Conservation (phyloP, 2,888 invertebrate species). For the Clostera curtula region DNA sequence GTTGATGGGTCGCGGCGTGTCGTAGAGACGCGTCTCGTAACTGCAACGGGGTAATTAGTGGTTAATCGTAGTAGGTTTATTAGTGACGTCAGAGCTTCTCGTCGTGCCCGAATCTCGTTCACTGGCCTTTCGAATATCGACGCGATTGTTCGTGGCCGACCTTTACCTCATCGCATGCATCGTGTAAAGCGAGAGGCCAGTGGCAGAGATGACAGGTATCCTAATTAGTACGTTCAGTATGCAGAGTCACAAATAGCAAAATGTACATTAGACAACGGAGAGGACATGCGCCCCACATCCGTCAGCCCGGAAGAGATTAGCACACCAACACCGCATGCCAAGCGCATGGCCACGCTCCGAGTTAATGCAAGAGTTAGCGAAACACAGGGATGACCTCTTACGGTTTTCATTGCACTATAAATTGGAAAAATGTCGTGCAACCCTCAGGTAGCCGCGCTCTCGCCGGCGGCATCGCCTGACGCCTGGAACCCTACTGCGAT, state of each 20-base stretch:
- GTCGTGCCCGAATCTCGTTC: slow-evolving; percentile 4
- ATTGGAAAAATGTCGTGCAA: neutral
- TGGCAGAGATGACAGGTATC: neutral
- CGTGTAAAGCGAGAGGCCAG: neutral
- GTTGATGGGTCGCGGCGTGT: slow-evolving; percentile 60
- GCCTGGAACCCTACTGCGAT: no score
- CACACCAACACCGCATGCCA: slow-evolving; percentile 42
- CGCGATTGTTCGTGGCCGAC: no score
- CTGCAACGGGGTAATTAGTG: slow-evolving; percentile 35
- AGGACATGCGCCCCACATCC: slow-evolving; percentile 3
- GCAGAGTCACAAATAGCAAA: no score
- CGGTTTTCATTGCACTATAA: slow-evolving; percentile 1
- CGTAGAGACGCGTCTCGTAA: slow-evolving; percentile 73
- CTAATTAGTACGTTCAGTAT: neutral
- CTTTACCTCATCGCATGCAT: no score
- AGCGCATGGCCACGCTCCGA: slow-evolving; percentile 27
- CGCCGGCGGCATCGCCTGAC: no score
- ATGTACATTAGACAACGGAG: no score
- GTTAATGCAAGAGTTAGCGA: no score
- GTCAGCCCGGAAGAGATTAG: slow-evolving; percentile 12
- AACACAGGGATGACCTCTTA: slow-evolving; percentile 3
- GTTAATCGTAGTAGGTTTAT: slow-evolving; percentile 32
- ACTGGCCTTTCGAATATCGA: slow-evolving; percentile 1
- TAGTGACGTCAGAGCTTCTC: slow-evolving; percentile 4
- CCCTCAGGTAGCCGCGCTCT: neutral